Conservation (phyloP, 2,888 invertebrate species). For the Cataglyphis livida region DNA sequence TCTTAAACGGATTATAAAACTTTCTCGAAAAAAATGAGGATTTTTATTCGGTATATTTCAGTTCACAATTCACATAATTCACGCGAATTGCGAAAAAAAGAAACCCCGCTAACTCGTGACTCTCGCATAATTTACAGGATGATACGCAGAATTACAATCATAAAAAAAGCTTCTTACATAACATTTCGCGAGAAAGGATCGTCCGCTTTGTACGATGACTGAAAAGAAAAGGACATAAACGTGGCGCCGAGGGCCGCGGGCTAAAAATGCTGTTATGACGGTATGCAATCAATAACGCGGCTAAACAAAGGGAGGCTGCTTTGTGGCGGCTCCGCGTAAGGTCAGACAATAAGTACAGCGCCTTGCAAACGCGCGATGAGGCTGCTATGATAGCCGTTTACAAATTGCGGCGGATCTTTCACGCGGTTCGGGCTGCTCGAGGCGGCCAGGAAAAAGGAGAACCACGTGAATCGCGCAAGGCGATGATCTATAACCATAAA, state of each 20-base stretch:
- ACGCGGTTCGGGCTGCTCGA: slow-evolving; percentile 40
- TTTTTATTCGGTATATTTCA: not conserved
- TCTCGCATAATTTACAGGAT: not conserved
- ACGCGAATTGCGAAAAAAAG: not conserved
- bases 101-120: not conserved
- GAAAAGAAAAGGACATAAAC: not conserved
- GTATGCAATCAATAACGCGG: slow-evolving; percentile 64
- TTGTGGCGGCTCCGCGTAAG: slow-evolving; percentile 58
- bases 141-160: not conserved
- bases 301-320: slow-evolving; percentile 63
- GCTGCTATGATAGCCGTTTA: slow-evolving; percentile 54
- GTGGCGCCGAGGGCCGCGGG: slow-evolving; percentile 55
- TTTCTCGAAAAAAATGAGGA: slow-evolving; percentile 18
- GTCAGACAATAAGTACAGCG: slow-evolving; percentile 56
- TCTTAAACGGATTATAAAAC: slow-evolving; percentile 6
- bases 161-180: slow-evolving; percentile 18
- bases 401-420: slow-evolving; percentile 58
- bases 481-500: slow-evolving; percentile 46
- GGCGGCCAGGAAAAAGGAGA: slow-evolving; percentile 30
- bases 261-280: slow-evolving; percentile 54
- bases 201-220: not conserved
- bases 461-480: slow-evolving; percentile 45
- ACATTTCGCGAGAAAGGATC: slow-evolving; percentile 12
- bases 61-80: not conserved
- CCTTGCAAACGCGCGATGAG: slow-evolving; percentile 42